Conservation (phyloP, 2,797 vertebrate genomes). For the Eulemur mongoz region DNA sequence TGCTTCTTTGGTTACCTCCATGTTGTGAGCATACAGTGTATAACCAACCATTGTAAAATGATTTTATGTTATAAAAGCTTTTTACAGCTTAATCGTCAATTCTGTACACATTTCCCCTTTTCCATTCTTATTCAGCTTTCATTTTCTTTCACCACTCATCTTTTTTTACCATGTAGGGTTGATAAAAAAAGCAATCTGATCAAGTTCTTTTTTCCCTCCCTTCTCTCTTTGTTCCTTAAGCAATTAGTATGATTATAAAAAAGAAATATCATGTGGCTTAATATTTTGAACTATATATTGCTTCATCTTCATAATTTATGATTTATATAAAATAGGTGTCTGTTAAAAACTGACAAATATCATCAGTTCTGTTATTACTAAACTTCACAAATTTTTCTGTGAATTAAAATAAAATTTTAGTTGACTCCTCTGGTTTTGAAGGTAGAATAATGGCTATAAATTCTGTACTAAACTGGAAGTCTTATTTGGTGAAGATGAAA, state of each 20-base stretch:
- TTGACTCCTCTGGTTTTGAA: constrained; percentile 1
- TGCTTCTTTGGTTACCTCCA: background rate
- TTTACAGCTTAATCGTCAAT: background rate
- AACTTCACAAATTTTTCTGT: background rate
- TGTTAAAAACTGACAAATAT: background rate
- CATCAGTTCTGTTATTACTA: constrained; percentile 1
- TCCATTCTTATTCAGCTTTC: background rate
- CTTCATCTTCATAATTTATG: background rate
- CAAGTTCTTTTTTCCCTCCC: background rate
- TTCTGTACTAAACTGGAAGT: background rate
- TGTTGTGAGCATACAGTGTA: background rate
- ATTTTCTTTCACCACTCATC: background rate
- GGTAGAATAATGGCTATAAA: background rate
- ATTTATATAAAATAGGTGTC: background rate
- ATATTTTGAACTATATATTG: background rate
- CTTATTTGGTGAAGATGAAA: constrained; percentile 1
- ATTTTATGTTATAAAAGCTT: background rate
- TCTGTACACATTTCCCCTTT: background rate
- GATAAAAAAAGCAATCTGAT: background rate
- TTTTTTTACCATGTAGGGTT: background rate
- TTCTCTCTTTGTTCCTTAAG: background rate
- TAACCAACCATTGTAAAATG: background rate
- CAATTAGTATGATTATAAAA: background rate
- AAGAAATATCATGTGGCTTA: background rate
- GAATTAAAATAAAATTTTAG: constrained; percentile 15